Evolutionary conservation across 2,113 vertebrate species (phyloP).

Genomic region (Gambusia holbrooki): DNA sequence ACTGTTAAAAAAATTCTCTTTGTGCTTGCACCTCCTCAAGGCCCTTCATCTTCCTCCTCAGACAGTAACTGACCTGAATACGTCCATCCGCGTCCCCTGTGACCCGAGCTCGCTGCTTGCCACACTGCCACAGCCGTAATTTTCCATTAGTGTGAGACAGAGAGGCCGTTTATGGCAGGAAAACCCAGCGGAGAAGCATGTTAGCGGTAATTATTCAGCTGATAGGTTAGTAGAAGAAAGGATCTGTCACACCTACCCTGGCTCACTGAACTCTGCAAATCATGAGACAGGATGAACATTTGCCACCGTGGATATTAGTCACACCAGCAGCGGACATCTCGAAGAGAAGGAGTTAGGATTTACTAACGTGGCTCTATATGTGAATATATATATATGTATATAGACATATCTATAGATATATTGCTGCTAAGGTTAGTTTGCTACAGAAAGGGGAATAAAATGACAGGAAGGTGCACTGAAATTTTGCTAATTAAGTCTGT

Average conservation of each 20-base stretch:
- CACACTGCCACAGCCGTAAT: conserved; percentile 1
- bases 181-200: conserved; percentile 41
- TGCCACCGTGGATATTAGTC: conserved; percentile 20
- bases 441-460: too few relatives aligned
- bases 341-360: not conserved
- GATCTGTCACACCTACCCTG: conserved; percentile 28
- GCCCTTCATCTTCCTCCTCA: conserved; percentile 21
- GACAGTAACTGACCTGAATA: conserved; percentile 36
- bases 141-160: conserved; percentile 56
- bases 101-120: conserved; percentile 14
- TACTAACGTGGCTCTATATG: not conserved
- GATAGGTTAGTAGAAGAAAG: conserved; percentile 32
- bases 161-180: conserved; percentile 38
- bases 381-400: too few relatives aligned
- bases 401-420: too few relatives aligned
- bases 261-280: conserved; percentile 19
- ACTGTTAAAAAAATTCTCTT: not conserved
- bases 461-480: too few relatives aligned
- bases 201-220: conserved; percentile 64
- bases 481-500: too few relatives aligned
- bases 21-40: not conserved
- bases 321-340: conserved; percentile 5
- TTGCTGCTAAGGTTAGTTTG: too few relatives aligned
- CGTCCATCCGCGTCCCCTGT: conserved; percentile 29
- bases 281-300: conserved; percentile 2